Base-by-base conservation (phyloP, 2,797 vertebrate genomes). In the Dromococcyx pavoninus region DNA sequence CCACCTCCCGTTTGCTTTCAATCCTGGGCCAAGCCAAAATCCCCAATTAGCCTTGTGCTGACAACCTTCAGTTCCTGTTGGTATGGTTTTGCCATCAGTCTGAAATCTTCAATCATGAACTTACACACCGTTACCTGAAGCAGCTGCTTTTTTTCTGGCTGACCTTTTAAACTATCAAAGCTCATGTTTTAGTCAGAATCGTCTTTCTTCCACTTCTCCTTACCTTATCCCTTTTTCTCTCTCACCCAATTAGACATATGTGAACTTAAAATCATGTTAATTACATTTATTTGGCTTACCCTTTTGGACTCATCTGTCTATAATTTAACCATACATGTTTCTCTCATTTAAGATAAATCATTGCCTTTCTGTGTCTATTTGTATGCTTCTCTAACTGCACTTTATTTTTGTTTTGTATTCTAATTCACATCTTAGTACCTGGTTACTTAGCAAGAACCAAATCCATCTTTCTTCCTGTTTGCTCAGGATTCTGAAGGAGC, bases 81-180 rank as follows among this genome's bases (percentile, higher is more conserved):
- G 58, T 18, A 25, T 62, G 37, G 82, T 85, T 93, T 48, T 84
- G 75, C 73, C 70, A 73, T 81, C 66, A 78, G 73, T 7, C 48
- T 76, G 85, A 95, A 92, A 93, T 82, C 66, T 64, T 90, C 88
- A 76, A 30, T 93, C 53, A 67, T 32, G 70, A 86, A 57, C 71
- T 89, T 71, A 83, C 57, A 83, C 75, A 74, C 57, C 4, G 2
- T 61, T 91, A 94, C 82, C 70, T 73, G 60, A 84, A 93, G 79
- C 73, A 70, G 56, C 56, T 88, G 35, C 13, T 54, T 78, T 80
- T 37, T 66, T 84, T 35, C 85, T 84, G 84, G 79, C 28, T 86
- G 73, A 91, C 83, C 70, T 91, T 90, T 94, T 85, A 93, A 88
- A 90, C 48, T 67, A 91, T 15, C 24, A 57, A 79, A 91, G 44